Conservation (phyloP, 2,797 vertebrate species). For the Delichon dasypus region DNA sequence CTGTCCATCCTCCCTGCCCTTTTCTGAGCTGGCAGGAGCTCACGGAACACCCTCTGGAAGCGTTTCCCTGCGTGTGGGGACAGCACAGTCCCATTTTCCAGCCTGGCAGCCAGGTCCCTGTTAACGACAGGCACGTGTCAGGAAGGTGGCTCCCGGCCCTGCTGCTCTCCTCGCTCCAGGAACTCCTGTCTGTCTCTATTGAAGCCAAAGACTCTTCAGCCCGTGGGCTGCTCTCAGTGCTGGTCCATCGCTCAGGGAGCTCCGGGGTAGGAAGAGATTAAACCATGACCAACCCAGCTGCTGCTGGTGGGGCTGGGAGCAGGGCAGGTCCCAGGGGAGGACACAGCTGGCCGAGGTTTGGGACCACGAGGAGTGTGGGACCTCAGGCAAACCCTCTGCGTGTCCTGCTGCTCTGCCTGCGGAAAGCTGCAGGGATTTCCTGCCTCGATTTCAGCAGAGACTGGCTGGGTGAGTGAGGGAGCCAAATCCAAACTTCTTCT, state of each 20-base stretch:
- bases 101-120: not conserved
- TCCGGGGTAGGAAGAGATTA: not conserved
- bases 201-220: not conserved
- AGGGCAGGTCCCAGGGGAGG: not conserved
- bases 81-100: not conserved
- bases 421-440: not conserved
- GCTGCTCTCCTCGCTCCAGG: not conserved
- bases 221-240: not conserved
- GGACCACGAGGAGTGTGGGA: not conserved
- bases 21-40: not conserved
- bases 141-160: not conserved
- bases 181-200: no score
- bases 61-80: not conserved
- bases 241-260: not conserved
- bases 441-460: not conserved
- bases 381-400: not conserved
- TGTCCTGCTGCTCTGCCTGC: not conserved
- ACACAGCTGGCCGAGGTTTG: not conserved
- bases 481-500: not conserved
- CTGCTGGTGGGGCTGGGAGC: not conserved
- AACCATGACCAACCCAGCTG: not conserved
- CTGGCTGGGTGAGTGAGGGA: not conserved
- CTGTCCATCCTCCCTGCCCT: not conserved
- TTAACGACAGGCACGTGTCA: fast-evolving
- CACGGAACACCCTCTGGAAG: not conserved